Base-by-base conservation (phyloP, 2,888 invertebrate genomes). In the Acanthosepion esculentum region DNA sequence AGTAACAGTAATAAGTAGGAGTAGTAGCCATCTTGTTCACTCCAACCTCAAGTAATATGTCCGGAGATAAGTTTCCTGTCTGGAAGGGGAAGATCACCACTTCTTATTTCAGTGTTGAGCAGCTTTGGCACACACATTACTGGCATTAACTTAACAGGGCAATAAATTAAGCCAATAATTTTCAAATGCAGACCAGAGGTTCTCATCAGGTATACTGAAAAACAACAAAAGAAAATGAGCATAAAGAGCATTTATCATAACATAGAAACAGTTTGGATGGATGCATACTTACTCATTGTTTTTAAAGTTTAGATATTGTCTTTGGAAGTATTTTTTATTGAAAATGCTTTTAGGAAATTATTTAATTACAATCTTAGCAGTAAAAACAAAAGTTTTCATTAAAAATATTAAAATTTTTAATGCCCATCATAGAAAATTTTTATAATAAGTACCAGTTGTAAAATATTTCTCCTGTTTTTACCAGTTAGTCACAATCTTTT, bases 151-250 rank as follows among this genome's bases (percentile, higher is more conserved):
- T 93, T 93, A 53, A 93, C 53, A 53, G 93, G 53, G 53, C n/a
- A 48, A 93, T 48, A 53, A 78, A 93, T 53, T 53, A 93, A 93
- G 93, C 93, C 93, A 93, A 93, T 93, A 93, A 93, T 48, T 93
- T 93, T 93, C 93, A 93, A 93, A 93, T 93, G 48, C 93, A 53
- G 93, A 93, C 93, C 93, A 93, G 50, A 93, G 48, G 48, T 48
- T 48, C 48, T 33, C 93, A 48, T 53, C 93, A 50, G 93, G 93
- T 93, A 53, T 48, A 93, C 93, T 93, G 93, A 93, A 93, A 93
- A 26, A 93, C 53, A 93, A 93, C 93, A 93, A 93, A 53, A 93
- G 48, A 92, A 92, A 93, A 93, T 93, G n/a, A 53, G 53, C 48
- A 48, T 92, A 92, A 59, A 59, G 59, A 59, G 20, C 78, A 78